These are phyloP conservation scores for Drosophila engyochracea DNA, from an alignment of 2,888 invertebrate genomes.

Conservation along the genomic window DNA sequence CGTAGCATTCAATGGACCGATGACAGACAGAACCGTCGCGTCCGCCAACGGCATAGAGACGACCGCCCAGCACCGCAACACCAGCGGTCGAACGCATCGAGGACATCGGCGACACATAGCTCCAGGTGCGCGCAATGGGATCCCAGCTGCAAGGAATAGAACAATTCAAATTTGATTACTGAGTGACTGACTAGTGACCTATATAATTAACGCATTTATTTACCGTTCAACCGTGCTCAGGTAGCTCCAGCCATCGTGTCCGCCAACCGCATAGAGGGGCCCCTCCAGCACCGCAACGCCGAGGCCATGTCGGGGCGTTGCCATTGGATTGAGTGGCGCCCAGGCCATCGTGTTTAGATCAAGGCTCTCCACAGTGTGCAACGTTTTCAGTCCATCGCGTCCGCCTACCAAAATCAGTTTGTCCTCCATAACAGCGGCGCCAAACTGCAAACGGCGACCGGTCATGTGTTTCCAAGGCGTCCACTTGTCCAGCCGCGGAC, in stretches of 20 bases:
- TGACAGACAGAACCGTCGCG: conserved; percentile 96
- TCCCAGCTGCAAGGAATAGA: conserved; percentile 89
- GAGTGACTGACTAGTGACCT: not conserved
- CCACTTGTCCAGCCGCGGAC: conserved; percentile 85
- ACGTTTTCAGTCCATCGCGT: conserved; percentile 95
- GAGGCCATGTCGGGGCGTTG: conserved; percentile 93
- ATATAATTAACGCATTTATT: not conserved
- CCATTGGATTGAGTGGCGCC: conserved; percentile 94
- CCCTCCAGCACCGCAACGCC: conserved; percentile 92
- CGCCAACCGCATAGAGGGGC: conserved; percentile 97
- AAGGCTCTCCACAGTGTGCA: conserved; percentile 96
- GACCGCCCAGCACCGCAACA: conserved; percentile 93
- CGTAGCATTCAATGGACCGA: conserved; percentile 94
- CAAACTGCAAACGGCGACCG: conserved; percentile 93
- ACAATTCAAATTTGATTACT: not conserved
- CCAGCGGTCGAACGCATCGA: conserved; percentile 94
- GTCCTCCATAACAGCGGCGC: conserved; percentile 93
- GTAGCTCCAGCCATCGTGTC: conserved; percentile 95
- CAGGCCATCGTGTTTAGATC: conserved; percentile 93
- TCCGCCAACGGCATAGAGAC: conserved; percentile 96
- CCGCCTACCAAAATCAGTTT: conserved; percentile 96
- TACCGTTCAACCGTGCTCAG: conserved; percentile 95
- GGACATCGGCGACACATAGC: conserved; percentile 95
- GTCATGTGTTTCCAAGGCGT: conserved; percentile 84
- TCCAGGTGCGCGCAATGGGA: conserved; percentile 94